phyloP scores from a whole-genome alignment of 2,888 invertebrate species.

The Lumbricus terrestris region DNA sequence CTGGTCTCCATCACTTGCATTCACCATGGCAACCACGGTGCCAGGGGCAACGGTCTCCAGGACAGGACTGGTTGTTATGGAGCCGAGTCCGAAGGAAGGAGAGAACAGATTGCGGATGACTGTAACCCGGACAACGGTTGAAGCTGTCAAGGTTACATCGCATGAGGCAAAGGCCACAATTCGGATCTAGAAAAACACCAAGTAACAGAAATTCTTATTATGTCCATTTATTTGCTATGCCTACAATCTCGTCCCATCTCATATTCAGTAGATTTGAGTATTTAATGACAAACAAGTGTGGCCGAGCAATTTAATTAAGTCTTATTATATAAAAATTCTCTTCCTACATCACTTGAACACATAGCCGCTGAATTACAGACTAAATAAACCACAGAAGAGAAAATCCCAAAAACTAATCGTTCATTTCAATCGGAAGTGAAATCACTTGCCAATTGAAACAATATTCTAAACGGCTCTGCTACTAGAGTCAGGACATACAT shows the following conservation, averaged over 20 bases:
- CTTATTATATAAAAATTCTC: neutral
- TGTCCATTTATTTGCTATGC: neutral
- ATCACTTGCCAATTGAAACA: no score
- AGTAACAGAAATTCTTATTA: neutral
- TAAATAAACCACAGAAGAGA: neutral
- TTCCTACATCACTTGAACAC: neutral
- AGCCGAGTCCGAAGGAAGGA: constrained; percentile 43
- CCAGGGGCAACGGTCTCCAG: constrained; percentile 43
- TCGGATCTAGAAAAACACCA: constrained; percentile 41
- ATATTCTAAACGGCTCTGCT: no score
- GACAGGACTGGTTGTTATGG: constrained; percentile 41
- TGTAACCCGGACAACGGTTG: constrained; percentile 42
- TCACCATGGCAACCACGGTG: constrained; percentile 43
- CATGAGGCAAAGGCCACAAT: constrained; percentile 45
- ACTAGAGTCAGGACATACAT: no score
- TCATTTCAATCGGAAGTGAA: no score
- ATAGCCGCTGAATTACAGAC: neutral
- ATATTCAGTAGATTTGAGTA: neutral
- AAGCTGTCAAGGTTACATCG: constrained; percentile 41
- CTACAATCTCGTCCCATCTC: neutral
- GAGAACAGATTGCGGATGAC: constrained; percentile 45
- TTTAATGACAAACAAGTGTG: no score
- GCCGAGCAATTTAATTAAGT: neutral
- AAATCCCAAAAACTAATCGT: no score
- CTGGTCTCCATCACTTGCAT: constrained; percentile 49